Conservation (phyloP, 2,888 invertebrate genomes). For the Conus canariensis region DNA sequence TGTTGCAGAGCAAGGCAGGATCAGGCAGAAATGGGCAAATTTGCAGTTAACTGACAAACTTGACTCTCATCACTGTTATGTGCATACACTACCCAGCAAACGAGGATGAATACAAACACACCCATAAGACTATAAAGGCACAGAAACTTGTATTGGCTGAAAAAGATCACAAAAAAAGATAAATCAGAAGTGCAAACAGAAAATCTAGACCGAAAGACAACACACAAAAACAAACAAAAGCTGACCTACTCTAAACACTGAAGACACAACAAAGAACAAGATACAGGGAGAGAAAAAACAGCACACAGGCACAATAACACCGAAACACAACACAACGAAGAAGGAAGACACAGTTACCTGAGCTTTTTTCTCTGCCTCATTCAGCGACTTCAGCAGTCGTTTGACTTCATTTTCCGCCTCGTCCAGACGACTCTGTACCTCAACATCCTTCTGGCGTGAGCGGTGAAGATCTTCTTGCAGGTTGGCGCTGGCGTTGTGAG, state of each 20-base stretch:
- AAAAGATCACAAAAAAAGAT: not conserved
- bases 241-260: no score
- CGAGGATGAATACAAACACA: no score
- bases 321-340: not conserved
- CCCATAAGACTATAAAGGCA: no score
- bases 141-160: not conserved
- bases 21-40: no score
- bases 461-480: slow-evolving; percentile 70
- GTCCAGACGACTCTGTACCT: slow-evolving; percentile 63
- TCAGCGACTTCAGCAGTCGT: slow-evolving; percentile 62
- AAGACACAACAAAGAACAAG: no score
- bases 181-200: not conserved
- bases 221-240: not conserved
- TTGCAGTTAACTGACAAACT: no score
- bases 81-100: no score
- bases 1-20: no score
- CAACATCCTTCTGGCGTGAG: slow-evolving; percentile 63
- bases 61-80: no score
- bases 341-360: slow-evolving; percentile 57
- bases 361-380: slow-evolving; percentile 65
- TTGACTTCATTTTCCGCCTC: slow-evolving; percentile 65
- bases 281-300: not conserved
- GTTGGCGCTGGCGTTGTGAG: slow-evolving; percentile 66
- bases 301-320: no score
- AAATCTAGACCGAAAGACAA: not conserved